Conservation (phyloP, 1,140 invertebrate genomes). For the Drosophila nasuta region DNA sequence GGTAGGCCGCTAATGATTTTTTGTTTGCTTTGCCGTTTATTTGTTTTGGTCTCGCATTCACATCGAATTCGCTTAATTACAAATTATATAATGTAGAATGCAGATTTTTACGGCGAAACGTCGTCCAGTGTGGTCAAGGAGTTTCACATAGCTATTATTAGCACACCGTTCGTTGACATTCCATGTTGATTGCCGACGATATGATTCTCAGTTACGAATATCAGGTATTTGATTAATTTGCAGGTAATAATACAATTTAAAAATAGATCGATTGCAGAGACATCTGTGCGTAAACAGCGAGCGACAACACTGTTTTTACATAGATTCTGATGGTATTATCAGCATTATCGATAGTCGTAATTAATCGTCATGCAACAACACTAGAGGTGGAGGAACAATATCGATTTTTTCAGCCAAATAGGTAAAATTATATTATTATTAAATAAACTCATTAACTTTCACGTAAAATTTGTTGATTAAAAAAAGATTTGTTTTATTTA, state of each 20-base stretch:
- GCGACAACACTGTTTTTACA: constrained; percentile 37
- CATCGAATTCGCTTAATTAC: constrained; percentile 58
- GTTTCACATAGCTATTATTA: constrained; percentile 19
- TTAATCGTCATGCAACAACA: no score
- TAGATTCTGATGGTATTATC: background rate
- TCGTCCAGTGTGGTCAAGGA: constrained; percentile 30
- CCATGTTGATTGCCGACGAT: background rate
- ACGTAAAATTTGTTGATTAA: background rate
- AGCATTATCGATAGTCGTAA: constrained; percentile 22
- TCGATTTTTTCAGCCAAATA: no score
- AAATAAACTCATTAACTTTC: no score
- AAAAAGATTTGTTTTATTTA: no score
- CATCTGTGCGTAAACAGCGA: constrained; percentile 11
- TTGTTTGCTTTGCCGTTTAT: constrained; percentile 31
- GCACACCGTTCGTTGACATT: background rate
- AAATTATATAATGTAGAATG: constrained; percentile 69
- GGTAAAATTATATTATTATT: no score
- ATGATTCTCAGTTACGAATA: constrained; percentile 8
- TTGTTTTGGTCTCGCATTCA: constrained; percentile 68
- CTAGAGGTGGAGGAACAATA: no score
- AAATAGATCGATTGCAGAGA: constrained; percentile 21
- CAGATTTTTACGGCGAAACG: constrained; percentile 46
- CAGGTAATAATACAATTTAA: constrained; percentile 15
- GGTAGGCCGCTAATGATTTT: constrained; percentile 14
- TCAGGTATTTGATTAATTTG: constrained; percentile 16